These are phyloP conservation scores for Zoroaster sp. DNA, from an alignment of 53 echinoderm and acorn worm genomes.

Conservation along the genomic window DNA sequence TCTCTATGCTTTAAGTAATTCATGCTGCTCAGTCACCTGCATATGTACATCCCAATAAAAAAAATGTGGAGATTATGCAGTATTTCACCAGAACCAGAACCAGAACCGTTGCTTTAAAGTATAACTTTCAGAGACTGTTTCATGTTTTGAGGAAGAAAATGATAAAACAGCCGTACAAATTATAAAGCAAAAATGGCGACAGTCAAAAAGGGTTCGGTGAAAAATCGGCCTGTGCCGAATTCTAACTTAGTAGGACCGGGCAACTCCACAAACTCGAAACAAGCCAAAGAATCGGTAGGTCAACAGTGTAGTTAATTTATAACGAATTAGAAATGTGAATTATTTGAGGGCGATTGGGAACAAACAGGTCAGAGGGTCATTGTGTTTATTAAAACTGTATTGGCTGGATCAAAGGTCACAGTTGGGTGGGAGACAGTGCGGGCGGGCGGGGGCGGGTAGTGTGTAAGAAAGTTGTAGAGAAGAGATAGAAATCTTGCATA, in stretches of 20 bases:
- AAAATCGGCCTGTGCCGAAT: neutral
- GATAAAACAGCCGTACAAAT: constrained; percentile 16
- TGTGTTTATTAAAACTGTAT: neutral
- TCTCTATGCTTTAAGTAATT: too few species aligned
- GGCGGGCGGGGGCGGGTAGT: neutral
- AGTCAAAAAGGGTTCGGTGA: neutral
- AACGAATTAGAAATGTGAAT: neutral
- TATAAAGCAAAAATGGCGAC: neutral
- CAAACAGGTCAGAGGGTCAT: too few species aligned
- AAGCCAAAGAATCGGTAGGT: constrained; percentile 51
- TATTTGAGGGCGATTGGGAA: too few species aligned
- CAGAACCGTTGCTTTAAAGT: neutral
- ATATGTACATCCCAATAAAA: too few species aligned
- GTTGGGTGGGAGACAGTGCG: neutral
- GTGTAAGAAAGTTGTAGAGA: too few species aligned
- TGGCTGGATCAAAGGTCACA: neutral
- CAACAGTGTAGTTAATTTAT: neutral
- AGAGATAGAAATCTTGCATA: too few species aligned
- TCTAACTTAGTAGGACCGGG: neutral
- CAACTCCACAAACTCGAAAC: constrained; percentile 74
- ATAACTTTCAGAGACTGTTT: neutral
- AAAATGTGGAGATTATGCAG: neutral
- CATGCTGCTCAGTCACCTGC: too few species aligned
- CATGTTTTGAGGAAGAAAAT: neutral
- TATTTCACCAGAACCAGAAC: neutral